Evolutionary conservation across 37 sponge, comb jelly and placozoan species (phyloP).

Genomic region (Hormiphora californensis): DNA sequence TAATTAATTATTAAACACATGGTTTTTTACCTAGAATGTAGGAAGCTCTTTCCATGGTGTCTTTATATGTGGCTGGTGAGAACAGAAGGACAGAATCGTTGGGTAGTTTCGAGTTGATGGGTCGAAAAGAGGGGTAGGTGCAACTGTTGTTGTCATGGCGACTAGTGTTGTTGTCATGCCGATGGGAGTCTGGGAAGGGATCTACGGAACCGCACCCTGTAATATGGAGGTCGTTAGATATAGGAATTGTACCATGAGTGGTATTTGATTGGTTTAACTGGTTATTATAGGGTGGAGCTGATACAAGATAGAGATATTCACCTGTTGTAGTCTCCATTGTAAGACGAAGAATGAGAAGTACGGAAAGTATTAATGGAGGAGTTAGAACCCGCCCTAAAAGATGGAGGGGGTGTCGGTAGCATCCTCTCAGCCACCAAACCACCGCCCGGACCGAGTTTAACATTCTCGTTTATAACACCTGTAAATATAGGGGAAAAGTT

Average conservation of each 20-base stretch:
- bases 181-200: too few relatives aligned
- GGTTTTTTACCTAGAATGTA: not conserved
- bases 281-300: too few relatives aligned
- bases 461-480: not conserved
- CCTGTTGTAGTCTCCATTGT: conserved; percentile 7
- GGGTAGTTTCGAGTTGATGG: not conserved
- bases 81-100: not conserved
- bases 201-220: too few relatives aligned
- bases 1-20: too few relatives aligned
- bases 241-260: too few relatives aligned
- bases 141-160: not conserved
- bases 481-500: too few relatives aligned
- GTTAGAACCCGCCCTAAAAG: not conserved
- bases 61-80: not conserved
- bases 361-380: not conserved
- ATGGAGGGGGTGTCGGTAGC: not conserved
- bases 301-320: not conserved
- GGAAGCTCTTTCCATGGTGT: not conserved
- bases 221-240: too few relatives aligned
- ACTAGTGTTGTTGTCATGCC: not conserved
- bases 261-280: too few relatives aligned
- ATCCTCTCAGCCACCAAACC: not conserved
- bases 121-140: not conserved
- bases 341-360: not conserved
- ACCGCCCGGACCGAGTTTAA: not conserved